phyloP scores from a whole-genome alignment of 2,113 vertebrate species.

The Stigmatopora nigra region DNA sequence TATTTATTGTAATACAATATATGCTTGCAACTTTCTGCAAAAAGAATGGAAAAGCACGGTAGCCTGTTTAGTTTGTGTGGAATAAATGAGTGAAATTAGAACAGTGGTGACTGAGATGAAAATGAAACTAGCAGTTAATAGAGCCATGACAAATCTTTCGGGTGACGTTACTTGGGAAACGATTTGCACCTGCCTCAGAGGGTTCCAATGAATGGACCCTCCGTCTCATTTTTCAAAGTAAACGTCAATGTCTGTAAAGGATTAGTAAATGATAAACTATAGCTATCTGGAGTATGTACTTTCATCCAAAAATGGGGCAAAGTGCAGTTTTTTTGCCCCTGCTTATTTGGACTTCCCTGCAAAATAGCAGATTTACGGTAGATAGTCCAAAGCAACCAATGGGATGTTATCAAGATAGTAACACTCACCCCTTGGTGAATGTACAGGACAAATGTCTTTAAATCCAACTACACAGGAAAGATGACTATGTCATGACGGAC shows the following conservation, averaged over 20 bases:
- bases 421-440: neutral
- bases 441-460: neutral
- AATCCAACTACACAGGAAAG: neutral
- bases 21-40: neutral
- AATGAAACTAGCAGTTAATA: neutral
- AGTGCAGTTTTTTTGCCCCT: neutral
- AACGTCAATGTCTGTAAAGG: too few species aligned
- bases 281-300: neutral
- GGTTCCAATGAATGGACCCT: neutral
- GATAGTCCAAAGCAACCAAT: neutral
- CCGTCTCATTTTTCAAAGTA: neutral
- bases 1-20: too few species aligned
- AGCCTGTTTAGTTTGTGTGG: neutral
- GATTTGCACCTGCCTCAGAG: neutral
- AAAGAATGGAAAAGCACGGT: neutral
- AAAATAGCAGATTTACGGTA: neutral
- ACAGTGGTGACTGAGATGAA: neutral
- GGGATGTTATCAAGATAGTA: neutral
- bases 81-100: neutral
- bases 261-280: neutral
- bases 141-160: neutral
- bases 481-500: neutral
- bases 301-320: neutral
- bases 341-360: neutral
- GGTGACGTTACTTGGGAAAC: neutral